A percentile compares a stretch with the other conserved stretches of the same genome.
phyloP scores from a whole-genome alignment of 2,797 vertebrate genomes.

The Xiphophorus birchmanni region DNA sequence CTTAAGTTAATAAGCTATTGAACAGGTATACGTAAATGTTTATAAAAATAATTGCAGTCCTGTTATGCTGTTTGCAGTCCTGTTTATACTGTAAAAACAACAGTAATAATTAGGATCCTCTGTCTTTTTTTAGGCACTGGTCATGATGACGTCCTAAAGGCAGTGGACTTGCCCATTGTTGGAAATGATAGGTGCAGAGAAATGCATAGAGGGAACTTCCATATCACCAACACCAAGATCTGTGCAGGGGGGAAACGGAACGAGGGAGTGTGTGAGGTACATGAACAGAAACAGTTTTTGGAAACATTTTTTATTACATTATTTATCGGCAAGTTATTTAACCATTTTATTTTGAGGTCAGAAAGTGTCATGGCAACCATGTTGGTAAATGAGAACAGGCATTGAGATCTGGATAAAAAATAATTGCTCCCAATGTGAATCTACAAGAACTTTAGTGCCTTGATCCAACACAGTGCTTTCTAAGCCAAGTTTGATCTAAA shows the following conservation, averaged over 20 bases:
- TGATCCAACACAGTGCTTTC: constrained; percentile 28
- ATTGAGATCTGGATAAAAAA: constrained; percentile 21
- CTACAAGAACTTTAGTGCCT: constrained; percentile 24
- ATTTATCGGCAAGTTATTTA: constrained; percentile 18
- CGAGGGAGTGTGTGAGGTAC: constrained; percentile 97
- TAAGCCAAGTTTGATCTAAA: constrained; percentile 59
- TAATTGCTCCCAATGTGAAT: constrained; percentile 47
- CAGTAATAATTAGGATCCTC: not conserved
- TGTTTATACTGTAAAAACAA: too few relatives aligned
- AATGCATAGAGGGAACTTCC: constrained; percentile 89
- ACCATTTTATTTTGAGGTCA: constrained; percentile 13
- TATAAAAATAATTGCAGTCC: not conserved
- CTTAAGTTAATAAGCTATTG: not conserved
- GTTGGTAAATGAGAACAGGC: constrained; percentile 31
- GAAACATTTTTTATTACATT: not conserved
- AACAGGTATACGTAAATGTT: not conserved
- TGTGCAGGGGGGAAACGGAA: constrained; percentile 91
- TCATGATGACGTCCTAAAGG: constrained; percentile 88
- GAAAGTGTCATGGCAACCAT: constrained; percentile 8
- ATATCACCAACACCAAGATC: constrained; percentile 90
- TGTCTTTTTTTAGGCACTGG: constrained; percentile 81
- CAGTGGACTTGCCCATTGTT: constrained; percentile 88
- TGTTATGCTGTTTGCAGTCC: too few relatives aligned
- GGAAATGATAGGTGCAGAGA: constrained; percentile 89
- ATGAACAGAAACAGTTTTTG: constrained; percentile 12